Conservation (phyloP, 1,140 invertebrate genomes). For the Marisa cornuarietis region DNA sequence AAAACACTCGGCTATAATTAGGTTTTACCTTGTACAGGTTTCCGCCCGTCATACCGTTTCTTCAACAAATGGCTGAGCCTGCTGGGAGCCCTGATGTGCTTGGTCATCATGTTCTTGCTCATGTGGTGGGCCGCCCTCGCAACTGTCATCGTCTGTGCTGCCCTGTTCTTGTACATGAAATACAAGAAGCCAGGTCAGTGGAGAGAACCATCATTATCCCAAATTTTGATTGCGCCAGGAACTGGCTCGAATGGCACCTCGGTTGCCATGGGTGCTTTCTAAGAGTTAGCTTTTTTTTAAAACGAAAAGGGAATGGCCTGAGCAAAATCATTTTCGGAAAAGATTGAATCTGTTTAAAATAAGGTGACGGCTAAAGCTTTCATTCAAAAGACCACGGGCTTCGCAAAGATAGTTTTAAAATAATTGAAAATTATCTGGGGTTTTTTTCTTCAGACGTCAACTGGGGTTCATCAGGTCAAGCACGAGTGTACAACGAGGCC, state of each 20-base stretch:
- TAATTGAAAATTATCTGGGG: too few species aligned
- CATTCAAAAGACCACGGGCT: background rate
- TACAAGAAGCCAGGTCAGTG: slow-evolving; percentile 87
- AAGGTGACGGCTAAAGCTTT: background rate
- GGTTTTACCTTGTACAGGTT: slow-evolving; percentile 55
- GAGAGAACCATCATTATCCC: too few species aligned
- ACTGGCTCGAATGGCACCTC: too few species aligned
- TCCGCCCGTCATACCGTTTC: slow-evolving; percentile 78
- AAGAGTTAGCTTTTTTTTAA: too few species aligned
- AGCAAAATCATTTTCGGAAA: too few species aligned
- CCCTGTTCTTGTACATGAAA: slow-evolving; percentile 87
- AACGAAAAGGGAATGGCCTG: too few species aligned
- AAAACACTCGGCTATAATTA: background rate
- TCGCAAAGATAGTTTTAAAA: too few species aligned
- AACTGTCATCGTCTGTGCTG: slow-evolving; percentile 87
- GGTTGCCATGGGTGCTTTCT: too few species aligned
- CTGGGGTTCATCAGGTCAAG: slow-evolving; percentile 96
- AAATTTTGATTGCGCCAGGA: too few species aligned
- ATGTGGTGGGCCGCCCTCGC: slow-evolving; percentile 89
- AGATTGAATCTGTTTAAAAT: background rate
- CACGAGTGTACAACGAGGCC: slow-evolving; percentile 92
- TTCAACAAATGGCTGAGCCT: slow-evolving; percentile 95
- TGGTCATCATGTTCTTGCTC: slow-evolving; percentile 95
- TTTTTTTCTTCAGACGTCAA: slow-evolving; percentile 79
- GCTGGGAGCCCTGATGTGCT: slow-evolving; percentile 86